phyloP scores from a whole-genome alignment of 2,888 invertebrate species.

The Sycophila texana region DNA sequence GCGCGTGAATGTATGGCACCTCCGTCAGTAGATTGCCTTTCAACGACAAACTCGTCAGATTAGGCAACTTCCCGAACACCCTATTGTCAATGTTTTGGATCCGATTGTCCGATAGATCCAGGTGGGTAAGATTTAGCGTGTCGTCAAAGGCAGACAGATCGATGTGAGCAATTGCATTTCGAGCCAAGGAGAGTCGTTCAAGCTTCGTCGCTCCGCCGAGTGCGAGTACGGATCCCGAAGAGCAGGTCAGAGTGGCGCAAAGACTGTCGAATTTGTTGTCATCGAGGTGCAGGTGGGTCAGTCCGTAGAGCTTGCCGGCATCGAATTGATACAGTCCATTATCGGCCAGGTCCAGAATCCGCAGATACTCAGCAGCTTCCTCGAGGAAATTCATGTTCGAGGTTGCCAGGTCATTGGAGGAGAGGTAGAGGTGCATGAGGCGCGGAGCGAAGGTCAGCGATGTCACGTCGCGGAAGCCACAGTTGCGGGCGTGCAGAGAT shows the following conservation, averaged over 20 bases:
- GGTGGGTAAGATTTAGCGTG: conserved; percentile 58
- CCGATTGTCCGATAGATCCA: conserved; percentile 63
- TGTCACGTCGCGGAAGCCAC: conserved; percentile 57
- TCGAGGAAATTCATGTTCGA: conserved; percentile 58
- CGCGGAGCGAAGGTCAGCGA: conserved; percentile 59
- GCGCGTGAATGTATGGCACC: conserved; percentile 57
- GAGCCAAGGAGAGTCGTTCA: conserved; percentile 60
- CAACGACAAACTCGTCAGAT: conserved; percentile 60
- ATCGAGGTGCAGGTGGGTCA: conserved; percentile 61
- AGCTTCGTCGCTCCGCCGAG: conserved; percentile 59
- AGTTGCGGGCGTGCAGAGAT: conserved; percentile 62
- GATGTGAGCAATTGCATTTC: conserved; percentile 60
- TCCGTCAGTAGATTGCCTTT: conserved; percentile 59
- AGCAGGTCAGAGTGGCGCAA: conserved; percentile 57
- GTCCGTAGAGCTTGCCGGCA: conserved; percentile 52
- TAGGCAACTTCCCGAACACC: conserved; percentile 54
- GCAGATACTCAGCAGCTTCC: conserved; percentile 59
- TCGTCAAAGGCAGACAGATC: conserved; percentile 62
- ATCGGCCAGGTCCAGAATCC: conserved; percentile 62
- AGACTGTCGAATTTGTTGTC: conserved; percentile 61
- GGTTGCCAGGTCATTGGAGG: conserved; percentile 62
- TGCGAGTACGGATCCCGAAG: conserved; percentile 53
- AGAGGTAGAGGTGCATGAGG: conserved; percentile 63
- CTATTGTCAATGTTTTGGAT: conserved; percentile 57
- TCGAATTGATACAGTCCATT: conserved; percentile 60